Conservation (phyloP, 2,113 vertebrate genomes). For the Carassius auratus region DNA sequence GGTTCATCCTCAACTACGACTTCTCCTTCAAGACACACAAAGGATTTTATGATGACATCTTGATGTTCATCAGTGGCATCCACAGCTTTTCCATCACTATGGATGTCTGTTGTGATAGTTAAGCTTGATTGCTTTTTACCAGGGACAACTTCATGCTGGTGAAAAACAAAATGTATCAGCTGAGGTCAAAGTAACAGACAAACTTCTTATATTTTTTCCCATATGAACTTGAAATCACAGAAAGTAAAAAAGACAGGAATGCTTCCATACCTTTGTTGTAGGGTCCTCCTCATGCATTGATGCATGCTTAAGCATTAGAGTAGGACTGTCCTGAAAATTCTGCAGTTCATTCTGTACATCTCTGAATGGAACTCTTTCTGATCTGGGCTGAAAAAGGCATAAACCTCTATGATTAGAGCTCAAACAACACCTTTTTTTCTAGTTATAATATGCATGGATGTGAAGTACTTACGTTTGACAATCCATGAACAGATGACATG, state of each 20-base stretch:
- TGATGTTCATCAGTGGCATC: constrained; percentile 33
- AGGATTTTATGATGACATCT: constrained; percentile 65
- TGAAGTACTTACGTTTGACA: background rate
- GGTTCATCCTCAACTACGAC: constrained; percentile 55
- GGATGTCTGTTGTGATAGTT: background rate
- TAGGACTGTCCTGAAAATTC: constrained; percentile 1
- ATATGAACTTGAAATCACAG: background rate
- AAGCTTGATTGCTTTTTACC: background rate
- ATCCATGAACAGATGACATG: background rate
- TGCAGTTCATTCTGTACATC: constrained; percentile 66
- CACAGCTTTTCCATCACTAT: background rate
- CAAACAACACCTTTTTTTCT: background rate
- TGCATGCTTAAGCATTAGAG: background rate
- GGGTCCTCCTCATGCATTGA: background rate
- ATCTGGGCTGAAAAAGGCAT: constrained; percentile 54
- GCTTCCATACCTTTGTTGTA: background rate
- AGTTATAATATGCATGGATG: background rate
- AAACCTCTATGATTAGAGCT: background rate
- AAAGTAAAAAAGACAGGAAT: background rate
- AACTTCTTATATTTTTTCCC: background rate
- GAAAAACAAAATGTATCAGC: background rate
- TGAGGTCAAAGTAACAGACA: background rate
- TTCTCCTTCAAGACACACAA: constrained; percentile 61
- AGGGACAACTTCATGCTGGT: constrained; percentile 4
- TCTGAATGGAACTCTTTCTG: constrained; percentile 64